Evolutionary conservation across 1,140 invertebrate species (phyloP).

Genomic region (Hypothenemus hampei): DNA sequence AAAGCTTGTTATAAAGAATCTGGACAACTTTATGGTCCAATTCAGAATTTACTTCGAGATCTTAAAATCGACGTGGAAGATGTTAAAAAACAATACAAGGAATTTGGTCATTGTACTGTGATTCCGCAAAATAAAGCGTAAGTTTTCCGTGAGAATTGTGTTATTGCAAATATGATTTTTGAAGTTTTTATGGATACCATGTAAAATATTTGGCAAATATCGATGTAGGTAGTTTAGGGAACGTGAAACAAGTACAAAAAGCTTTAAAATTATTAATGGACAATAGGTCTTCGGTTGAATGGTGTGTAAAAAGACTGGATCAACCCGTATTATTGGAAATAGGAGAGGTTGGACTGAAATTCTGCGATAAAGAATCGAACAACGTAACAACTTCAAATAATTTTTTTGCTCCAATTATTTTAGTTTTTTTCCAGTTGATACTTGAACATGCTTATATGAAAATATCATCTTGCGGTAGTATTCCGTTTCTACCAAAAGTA

Average conservation of each 20-base stretch:
- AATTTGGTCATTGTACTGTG: constrained; percentile 5
- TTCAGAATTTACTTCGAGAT: constrained; percentile 12
- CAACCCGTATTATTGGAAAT: constrained; percentile 49
- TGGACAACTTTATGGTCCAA: constrained; percentile 8
- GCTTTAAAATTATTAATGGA: constrained; percentile 46
- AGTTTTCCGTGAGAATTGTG: not conserved
- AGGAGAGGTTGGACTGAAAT: constrained; percentile 51
- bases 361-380: constrained; percentile 42
- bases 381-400: constrained; percentile 34
- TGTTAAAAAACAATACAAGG: constrained; percentile 17
- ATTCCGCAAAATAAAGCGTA: constrained; percentile 3
- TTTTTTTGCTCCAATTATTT: not conserved
- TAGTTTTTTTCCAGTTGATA: constrained; percentile 42
- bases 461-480: constrained; percentile 60
- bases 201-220: constrained; percentile 49
- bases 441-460: constrained; percentile 59
- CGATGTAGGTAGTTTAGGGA: constrained; percentile 47
- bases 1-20: constrained; percentile 49
- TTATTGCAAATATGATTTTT: constrained; percentile 1
- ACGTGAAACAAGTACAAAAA: constrained; percentile 54
- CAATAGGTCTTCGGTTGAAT: not conserved
- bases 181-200: constrained; percentile 43
- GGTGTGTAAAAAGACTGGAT: constrained; percentile 33
- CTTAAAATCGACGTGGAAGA: constrained; percentile 19
- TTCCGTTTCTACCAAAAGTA: constrained; percentile 51